Evolutionary conservation across 1,140 invertebrate species (phyloP), one percentile per base, ranked within the genome.

Genomic region (Orchesella cincta): DNA sequence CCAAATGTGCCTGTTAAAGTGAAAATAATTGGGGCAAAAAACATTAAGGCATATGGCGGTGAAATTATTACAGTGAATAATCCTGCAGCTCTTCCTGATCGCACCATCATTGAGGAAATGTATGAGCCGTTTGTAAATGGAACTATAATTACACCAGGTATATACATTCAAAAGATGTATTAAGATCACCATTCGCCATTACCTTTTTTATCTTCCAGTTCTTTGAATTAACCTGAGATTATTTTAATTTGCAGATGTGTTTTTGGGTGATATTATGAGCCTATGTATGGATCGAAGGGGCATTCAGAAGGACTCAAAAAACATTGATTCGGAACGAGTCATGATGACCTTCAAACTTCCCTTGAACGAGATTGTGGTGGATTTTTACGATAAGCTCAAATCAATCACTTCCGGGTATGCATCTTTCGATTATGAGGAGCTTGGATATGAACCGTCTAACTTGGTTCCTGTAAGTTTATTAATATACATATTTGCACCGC

Each of bases 341-440:
- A 88, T 98, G 84, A 83, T 98, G 82, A 91, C 93, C 81, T 96
- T 92, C 83, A 87, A 91, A 73, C 86, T 99, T 36, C 97, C 97
- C 12, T 85, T 99, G 1, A 94, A 91, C 84, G 97, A 99, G 89
- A 92, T 99, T 33, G 91, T 98, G 1, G 84, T 97, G 1, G 95
- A 98, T 84, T 98, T 99, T 85, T 96, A 97, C 85, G 97, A 99
- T 85, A 88, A 89, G 31, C 86, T 99, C 0, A 99, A 98, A 86
- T 92, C 91, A 28, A 81, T 94, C 18, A 92, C 92, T 23, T 98
- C 95, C 1, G 97, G 97, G 16, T 98, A 96, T 87, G 97, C 95
- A 14, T 97, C 94, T 85, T 99, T 99, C 87, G 97, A 98, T 87
- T 99, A 99, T 86, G 95, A 98, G 87, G 93, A 98, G 85, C 84